phyloP scores from a whole-genome alignment of 2,888 invertebrate genomes.

The Tetropium fuscum region DNA sequence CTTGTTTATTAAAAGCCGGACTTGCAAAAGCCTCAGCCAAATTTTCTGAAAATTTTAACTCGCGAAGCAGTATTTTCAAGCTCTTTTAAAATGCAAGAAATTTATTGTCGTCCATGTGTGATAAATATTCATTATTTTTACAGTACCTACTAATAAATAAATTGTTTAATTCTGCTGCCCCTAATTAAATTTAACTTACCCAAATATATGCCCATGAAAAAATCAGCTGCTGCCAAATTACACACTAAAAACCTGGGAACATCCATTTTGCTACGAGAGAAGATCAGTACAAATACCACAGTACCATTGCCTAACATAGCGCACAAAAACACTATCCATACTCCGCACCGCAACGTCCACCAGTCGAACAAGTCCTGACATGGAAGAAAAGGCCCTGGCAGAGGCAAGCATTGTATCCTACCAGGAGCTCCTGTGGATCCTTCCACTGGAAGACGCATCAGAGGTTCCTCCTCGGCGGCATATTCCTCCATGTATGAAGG shows the following conservation, averaged over 20 bases:
- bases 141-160: too few relatives aligned
- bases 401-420: slow-evolving; percentile 81
- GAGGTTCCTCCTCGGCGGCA: slow-evolving; percentile 73
- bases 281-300: slow-evolving; percentile 93
- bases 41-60: too few relatives aligned
- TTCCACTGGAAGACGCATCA: slow-evolving; percentile 55
- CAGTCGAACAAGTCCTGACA: slow-evolving; percentile 97
- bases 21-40: too few relatives aligned
- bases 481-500: slow-evolving; percentile 81
- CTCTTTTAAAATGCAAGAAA: too few relatives aligned
- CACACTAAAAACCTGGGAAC: slow-evolving; percentile 97
- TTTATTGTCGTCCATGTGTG: too few relatives aligned
- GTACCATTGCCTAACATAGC: slow-evolving; percentile 97
- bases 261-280: slow-evolving; percentile 93
- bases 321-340: slow-evolving; percentile 96
- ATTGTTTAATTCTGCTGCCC: too few relatives aligned
- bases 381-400: slow-evolving; percentile 94
- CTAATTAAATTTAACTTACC: too few relatives aligned
- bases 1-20: too few relatives aligned
- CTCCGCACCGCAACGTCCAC: slow-evolving; percentile 97
- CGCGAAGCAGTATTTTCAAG: too few relatives aligned
- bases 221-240: slow-evolving; percentile 96
- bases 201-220: slow-evolving; percentile 96
- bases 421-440: slow-evolving; percentile 55
- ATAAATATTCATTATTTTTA: too few relatives aligned